Base-by-base conservation (phyloP, 2,113 vertebrate species). In the Gobius niger region DNA sequence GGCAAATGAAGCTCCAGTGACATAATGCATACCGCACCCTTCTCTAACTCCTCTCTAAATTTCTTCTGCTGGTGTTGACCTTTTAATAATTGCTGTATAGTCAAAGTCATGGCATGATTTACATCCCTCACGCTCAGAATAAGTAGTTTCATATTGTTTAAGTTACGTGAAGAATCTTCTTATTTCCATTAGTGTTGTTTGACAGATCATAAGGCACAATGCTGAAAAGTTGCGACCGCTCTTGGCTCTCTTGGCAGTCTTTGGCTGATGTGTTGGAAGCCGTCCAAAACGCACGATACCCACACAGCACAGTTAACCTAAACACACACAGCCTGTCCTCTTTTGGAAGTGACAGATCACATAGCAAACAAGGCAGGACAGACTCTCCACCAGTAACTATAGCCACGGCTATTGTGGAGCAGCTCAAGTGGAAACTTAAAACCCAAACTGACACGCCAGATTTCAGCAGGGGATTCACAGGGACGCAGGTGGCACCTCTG, bases 371-470 rank as follows among this genome's bases (percentile, higher is more conserved):
- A 71, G 52, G 44, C 46, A 13, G 47, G 51, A 68, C 63, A 34
- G 49, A 59, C 57, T 66, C 41, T 41, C 63, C 76, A 15, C 40
- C 54, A 11, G 76, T 63, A 52, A 84, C 67, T 46, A 44, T 40
- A 65, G 72, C 15, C 66, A 0, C 15, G 0, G 67, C 62, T 64
- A 72, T 77, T 84, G 80, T 74, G 24, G 41, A 18, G 3, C 56
- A 51, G 67, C 66, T 19, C 63, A 44, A 56, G 77, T 47, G 68
- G 77, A 75, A 90, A 83, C 71, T 61, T 63, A 56, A 89, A 72
- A 75, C 78, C 40, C 8, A 42, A 60, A 57, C 19, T 57, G 63
- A 46, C 78, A 82, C 82, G 40, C 75, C 82, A 61, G 5, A 24
- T 9, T 59, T 81, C 63, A 75, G 44, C 47, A 51, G 40, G 64